Conservation (phyloP, 2,888 invertebrate species). For the Stenodera caucasica region DNA sequence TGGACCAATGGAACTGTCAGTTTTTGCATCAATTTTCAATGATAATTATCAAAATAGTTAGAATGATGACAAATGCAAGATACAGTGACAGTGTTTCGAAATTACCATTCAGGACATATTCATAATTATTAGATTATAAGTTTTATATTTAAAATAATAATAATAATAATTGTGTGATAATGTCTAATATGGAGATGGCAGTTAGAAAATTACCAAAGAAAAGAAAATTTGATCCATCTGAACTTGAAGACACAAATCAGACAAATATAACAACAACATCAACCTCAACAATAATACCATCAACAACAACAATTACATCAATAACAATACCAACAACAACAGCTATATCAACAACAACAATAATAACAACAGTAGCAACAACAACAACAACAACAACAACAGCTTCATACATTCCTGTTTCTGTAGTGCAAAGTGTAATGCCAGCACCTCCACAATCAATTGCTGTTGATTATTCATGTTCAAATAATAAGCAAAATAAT, state of each 20-base stretch:
- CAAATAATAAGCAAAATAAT: constrained; percentile 41
- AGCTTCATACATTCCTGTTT: constrained; percentile 48
- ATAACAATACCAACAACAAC: constrained; percentile 31
- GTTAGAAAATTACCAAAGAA: constrained; percentile 90
- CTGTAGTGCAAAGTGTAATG: constrained; percentile 51
- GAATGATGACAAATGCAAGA: constrained; percentile 22
- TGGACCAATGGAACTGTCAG: constrained; percentile 10
- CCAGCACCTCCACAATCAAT: constrained; percentile 50
- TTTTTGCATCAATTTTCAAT: constrained; percentile 18
- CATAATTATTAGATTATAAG: constrained; percentile 26
- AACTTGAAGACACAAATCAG: constrained; percentile 64
- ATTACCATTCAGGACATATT: constrained; percentile 42
- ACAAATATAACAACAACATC: constrained; percentile 30
- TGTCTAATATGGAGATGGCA: constrained; percentile 56
- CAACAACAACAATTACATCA: constrained; percentile 35
- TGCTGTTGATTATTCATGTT: constrained; percentile 53
- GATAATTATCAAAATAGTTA: constrained; percentile 15
- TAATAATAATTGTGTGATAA: constrained; percentile 7
- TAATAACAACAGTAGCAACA: constrained; percentile 30
- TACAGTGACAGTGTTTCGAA: constrained; percentile 22
- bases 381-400: constrained; percentile 32
- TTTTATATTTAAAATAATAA: neutral
- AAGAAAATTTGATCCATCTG: constrained; percentile 81
- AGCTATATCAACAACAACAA: constrained; percentile 34
- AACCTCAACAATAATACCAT: constrained; percentile 36